Base-by-base conservation (phyloP, 2,113 vertebrate species). In the Brachyistius frenatus region DNA sequence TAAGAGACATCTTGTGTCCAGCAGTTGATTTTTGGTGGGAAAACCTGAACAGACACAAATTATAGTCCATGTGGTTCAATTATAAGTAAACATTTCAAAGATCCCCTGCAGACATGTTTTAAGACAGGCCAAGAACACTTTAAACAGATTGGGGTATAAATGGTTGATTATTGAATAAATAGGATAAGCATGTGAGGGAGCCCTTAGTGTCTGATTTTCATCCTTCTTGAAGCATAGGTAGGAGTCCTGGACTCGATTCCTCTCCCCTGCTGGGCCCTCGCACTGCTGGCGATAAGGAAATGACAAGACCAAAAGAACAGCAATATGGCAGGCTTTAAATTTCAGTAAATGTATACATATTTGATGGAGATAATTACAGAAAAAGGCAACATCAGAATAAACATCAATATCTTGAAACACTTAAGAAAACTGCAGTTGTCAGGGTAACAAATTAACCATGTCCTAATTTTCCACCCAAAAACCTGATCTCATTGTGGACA, bases 341-440 rank as follows among this genome's bases (percentile, higher is more conserved):
- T 74, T 82, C 57, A 80, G 47, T 46, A 35, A 31, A 47, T 65
- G 62, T 41, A 56, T 78, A 74, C 68, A 75, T 88, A 81, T 86
- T 89, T 88, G 46, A 88, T 80, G 41, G 78, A 46, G 66, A 58
- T 60, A 83, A 80, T 78, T 81, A 68, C 66, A 81, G 23, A 62
- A 52, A 68, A 57, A 37, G 41, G 39, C 33, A 14, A 55, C 16
- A 57, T 10, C n/a, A 63, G 16, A 31, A 66, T 49, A 57, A 56
- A 67, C 44, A 36, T 54, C 36, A 66, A 61, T 76, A 69, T 56
- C n/a, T 55, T 70, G 1, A n/a, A 8, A 62, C 41, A 11, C 9
- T 55, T 55, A 31, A 52, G 47, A 31, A 58, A 62, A 57, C 15
- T 50, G 13, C 33, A 69, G 66, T 53, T 57, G 41, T 47, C 62